Percentiles rank a stretch among this genome's conserved stretches.
These are phyloP conservation scores for Helleia helle DNA, from an alignment of 2,888 invertebrate genomes.

Conservation along the genomic window DNA sequence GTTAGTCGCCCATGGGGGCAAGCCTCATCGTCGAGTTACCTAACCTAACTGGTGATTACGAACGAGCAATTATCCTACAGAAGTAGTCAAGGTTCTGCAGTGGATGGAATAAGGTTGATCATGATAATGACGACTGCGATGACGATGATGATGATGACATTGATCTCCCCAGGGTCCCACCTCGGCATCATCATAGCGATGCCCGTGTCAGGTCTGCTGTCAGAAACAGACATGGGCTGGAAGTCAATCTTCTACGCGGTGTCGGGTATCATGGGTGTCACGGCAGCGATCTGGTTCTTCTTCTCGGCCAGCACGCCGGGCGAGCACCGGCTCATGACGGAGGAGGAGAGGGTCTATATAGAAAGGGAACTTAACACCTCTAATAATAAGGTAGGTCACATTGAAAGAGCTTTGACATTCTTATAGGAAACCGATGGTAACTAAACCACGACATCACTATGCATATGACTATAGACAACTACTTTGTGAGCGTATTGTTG, in stretches of 20 bases:
- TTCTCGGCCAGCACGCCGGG: constrained; percentile 75
- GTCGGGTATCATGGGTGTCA: constrained; percentile 68
- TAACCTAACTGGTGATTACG: neutral
- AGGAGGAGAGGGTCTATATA: constrained; percentile 73
- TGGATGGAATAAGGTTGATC: too few relatives aligned
- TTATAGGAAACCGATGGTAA: too few relatives aligned
- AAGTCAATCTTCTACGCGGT: constrained; percentile 79
- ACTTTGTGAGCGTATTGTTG: too few relatives aligned
- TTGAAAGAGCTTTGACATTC: too few relatives aligned
- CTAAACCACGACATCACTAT: too few relatives aligned
- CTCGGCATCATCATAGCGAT: constrained; percentile 80
- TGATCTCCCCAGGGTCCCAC: constrained; percentile 71
- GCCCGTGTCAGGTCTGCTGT: constrained; percentile 77
- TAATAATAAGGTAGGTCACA: constrained; percentile 14
- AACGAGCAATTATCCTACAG: too few relatives aligned
- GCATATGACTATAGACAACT: too few relatives aligned
- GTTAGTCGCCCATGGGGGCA: too few relatives aligned
- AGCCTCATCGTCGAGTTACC: too few relatives aligned
- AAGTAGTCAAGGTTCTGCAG: too few relatives aligned
- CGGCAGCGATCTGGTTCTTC: constrained; percentile 68
- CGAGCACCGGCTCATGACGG: constrained; percentile 68
- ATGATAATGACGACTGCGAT: neutral
- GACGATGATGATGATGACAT: neutral
- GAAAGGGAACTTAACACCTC: constrained; percentile 60
- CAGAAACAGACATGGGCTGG: constrained; percentile 76